phyloP scores from a whole-genome alignment of 2,797 vertebrate species.

The Propithecus deckenii region DNA sequence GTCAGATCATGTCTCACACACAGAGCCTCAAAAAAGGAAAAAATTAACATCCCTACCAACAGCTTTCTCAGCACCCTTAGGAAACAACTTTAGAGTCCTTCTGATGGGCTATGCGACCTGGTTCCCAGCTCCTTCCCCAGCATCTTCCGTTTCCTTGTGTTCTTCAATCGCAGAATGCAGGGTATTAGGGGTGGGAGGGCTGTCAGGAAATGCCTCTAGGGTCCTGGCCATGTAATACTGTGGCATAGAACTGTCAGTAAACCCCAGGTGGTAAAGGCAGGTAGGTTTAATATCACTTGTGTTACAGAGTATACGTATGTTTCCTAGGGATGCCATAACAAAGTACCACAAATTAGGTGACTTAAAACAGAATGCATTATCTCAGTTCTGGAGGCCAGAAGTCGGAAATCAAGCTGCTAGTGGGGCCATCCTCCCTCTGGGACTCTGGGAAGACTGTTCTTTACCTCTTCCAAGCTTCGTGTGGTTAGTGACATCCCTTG shows the following conservation, averaged over 20 bases:
- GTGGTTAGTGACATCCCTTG: neutral
- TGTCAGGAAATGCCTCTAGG: neutral
- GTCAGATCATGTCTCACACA: neutral
- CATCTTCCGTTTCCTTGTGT: neutral
- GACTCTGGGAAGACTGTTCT: no score
- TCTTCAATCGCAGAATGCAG: neutral
- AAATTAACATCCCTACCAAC: no score
- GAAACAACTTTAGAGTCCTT: neutral
- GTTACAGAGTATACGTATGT: neutral
- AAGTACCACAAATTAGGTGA: neutral
- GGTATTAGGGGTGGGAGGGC: no score
- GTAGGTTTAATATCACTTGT: neutral
- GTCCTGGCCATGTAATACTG: neutral
- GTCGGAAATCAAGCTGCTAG: neutral
- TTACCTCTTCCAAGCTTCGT: neutral
- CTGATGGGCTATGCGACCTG: fast-evolving
- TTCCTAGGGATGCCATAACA: neutral
- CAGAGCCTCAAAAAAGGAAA: neutral
- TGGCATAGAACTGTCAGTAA: neutral
- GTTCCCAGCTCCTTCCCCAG: neutral
- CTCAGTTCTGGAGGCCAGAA: neutral
- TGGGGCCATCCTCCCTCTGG: neutral
- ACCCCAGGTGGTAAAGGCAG: neutral
- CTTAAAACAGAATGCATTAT: neutral
- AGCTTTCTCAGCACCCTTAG: neutral